These are phyloP conservation scores for Drosophila demipolita DNA, from an alignment of 2,888 invertebrate genomes.

Conservation along the genomic window DNA sequence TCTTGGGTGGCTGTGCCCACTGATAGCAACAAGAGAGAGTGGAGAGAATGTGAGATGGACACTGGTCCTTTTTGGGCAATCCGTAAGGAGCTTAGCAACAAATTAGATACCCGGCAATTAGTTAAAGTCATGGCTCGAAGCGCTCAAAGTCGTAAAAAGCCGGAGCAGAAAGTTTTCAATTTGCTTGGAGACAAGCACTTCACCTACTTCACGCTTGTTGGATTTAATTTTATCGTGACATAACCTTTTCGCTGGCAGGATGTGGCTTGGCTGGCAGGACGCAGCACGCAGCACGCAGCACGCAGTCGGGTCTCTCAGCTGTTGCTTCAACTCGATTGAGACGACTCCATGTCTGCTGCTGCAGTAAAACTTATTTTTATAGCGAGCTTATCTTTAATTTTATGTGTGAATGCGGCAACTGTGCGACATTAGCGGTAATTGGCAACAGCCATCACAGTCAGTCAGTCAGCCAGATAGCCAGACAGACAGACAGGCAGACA, in stretches of 20 bases:
- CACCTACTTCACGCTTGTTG: constrained; percentile 77
- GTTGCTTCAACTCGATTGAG: constrained; percentile 38
- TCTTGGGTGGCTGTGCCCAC: constrained; percentile 49
- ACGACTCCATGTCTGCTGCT: constrained; percentile 29
- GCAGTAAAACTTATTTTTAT: constrained; percentile 80
- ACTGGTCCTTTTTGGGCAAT: constrained; percentile 31
- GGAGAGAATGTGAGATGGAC: constrained; percentile 34
- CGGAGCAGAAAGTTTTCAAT: constrained; percentile 68
- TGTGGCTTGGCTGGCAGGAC: constrained; percentile 25
- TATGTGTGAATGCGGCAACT: constrained; percentile 79
- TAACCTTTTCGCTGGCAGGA: constrained; percentile 68
- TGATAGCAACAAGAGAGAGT: constrained; percentile 35
- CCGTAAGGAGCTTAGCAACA: constrained; percentile 47
- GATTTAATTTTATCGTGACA: constrained; percentile 79
- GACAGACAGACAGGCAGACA: background rate
- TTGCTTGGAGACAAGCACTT: constrained; percentile 44
- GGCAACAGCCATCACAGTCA: constrained; percentile 54
- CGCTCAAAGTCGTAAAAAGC: constrained; percentile 55
- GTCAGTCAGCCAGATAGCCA: constrained; percentile 3
- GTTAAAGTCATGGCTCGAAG: constrained; percentile 46
- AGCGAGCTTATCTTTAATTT: constrained; percentile 79
- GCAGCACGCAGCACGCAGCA: constrained; percentile 8
- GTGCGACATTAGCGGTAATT: constrained; percentile 80
- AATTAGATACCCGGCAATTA: constrained; percentile 60
- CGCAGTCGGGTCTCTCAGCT: constrained; percentile 40